Evolutionary conservation across 1,140 invertebrate species (phyloP).

Genomic region (Conus ventricosus): DNA sequence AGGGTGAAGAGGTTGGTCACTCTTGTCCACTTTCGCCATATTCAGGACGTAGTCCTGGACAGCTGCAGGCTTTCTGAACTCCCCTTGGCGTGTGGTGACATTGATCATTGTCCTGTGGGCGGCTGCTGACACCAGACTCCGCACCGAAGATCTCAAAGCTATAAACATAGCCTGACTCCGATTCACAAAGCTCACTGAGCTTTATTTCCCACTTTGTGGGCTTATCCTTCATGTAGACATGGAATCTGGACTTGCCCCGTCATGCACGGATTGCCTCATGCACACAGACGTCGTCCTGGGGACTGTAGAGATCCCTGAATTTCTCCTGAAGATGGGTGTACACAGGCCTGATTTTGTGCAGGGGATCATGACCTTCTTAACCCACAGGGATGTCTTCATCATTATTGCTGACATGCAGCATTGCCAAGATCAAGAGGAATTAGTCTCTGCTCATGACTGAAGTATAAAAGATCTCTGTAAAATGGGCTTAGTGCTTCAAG

Average conservation of each 20-base stretch:
- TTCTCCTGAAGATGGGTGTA: background rate
- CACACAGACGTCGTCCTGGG: background rate
- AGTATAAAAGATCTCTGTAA: background rate
- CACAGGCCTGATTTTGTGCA: background rate
- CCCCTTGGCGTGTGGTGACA: background rate
- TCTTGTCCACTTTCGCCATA: background rate
- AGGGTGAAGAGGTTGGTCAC: background rate
- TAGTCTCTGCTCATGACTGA: background rate
- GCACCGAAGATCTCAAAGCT: background rate
- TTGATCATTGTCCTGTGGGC: background rate
- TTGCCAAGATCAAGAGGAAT: background rate
- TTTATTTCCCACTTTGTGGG: constrained; percentile 12
- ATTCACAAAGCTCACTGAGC: constrained; percentile 12
- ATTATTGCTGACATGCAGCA: background rate
- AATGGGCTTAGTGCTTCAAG: background rate
- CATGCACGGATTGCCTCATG: background rate
- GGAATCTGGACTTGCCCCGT: background rate
- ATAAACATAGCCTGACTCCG: background rate
- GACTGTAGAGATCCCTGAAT: background rate
- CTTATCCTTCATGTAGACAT: constrained; percentile 26
- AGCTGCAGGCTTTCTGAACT: background rate
- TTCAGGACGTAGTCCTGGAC: background rate
- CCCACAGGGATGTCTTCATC: background rate
- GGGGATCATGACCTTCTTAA: background rate
- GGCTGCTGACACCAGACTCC: background rate